Base-by-base conservation (phyloP, 2,888 invertebrate species). In the Scelioninae gen. 1 region DNA sequence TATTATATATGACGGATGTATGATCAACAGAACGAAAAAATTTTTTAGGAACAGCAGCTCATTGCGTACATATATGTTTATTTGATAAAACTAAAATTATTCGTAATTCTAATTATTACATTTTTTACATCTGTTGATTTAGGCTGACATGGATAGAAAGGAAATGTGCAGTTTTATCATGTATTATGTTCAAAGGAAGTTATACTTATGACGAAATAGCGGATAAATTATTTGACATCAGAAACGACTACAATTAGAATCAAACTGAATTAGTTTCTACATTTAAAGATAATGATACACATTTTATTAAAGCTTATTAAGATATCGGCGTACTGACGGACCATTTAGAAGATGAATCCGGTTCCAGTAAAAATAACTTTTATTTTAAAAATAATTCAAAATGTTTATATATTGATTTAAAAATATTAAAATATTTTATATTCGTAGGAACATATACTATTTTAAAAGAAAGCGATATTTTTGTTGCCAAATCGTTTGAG, bases 191-290 rank as follows among this genome's bases (percentile, higher is more conserved):
- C 10, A 49, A 10, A 23, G 65, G 51, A n/a, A 34, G 9, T 11
- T 51, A 65, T 38, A 38, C 69, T 3, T 45, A 56, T 31, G 69
- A 56, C 16, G 43, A 23, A 47, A 69, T 69, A 10, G 69, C 69
- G n/a, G 56, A 56, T 23, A n/a, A 32, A 8, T 6, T 69, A 9
- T 56, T 56, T 31, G 45, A 45, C 16, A 56, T 56, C 13, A 32
- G 32, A 9, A 47, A 29, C 15, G 69, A 69, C 13, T 69, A 69
- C 15, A 10, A 15, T 56, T 5, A 56, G 1, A n/a, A 34, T 29
- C 0, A 8, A 23, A 10, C 23, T 2, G 56, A 69, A 69, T 7
- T 56, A 5, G n/a, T 69, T 45, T 69, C 45, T 13, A 69, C 69
- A 3, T n/a, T 69, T 0, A 69, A 45, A n/a, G 69, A 69, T 47